phyloP scores from a whole-genome alignment of 2,113 vertebrate genomes.

The Pollimyrus isidori region DNA sequence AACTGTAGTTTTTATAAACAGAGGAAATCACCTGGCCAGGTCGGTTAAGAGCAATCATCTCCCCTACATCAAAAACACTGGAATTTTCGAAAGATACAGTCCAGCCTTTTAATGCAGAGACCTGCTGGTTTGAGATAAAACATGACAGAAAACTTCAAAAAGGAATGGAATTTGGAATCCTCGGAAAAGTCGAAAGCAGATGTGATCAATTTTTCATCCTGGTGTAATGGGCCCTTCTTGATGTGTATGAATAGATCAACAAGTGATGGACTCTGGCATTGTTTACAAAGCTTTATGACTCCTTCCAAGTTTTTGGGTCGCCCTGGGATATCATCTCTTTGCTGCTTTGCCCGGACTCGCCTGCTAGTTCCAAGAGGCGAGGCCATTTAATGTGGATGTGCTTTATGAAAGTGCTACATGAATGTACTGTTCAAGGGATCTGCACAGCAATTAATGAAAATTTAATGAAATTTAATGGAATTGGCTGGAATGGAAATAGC shows the following conservation, averaged over 20 bases:
- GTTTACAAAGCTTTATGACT: not conserved
- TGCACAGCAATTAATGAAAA: constrained; percentile 3
- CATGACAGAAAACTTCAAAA: not conserved
- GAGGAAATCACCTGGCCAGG: not conserved
- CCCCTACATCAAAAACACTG: not conserved
- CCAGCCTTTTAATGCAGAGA: not conserved
- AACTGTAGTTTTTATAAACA: not conserved
- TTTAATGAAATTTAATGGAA: constrained; percentile 11
- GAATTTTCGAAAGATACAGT: not conserved
- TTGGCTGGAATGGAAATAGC: not conserved
- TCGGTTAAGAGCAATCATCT: not conserved
- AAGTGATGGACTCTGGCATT: not conserved
- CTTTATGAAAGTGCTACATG: constrained; percentile 1
- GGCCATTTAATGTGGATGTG: not conserved
- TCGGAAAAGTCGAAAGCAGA: not conserved
- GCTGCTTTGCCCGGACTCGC: not conserved
- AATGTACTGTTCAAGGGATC: not conserved
- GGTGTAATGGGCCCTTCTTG: not conserved
- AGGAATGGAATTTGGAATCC: not conserved
- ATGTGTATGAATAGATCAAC: not conserved
- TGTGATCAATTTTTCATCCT: not conserved
- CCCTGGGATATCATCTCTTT: not conserved
- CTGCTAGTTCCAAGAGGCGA: not conserved
- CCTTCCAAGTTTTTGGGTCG: not conserved
- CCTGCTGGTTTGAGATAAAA: not conserved